phyloP scores from a whole-genome alignment of 2,797 vertebrate genomes.

The Argyrosomus regius region DNA sequence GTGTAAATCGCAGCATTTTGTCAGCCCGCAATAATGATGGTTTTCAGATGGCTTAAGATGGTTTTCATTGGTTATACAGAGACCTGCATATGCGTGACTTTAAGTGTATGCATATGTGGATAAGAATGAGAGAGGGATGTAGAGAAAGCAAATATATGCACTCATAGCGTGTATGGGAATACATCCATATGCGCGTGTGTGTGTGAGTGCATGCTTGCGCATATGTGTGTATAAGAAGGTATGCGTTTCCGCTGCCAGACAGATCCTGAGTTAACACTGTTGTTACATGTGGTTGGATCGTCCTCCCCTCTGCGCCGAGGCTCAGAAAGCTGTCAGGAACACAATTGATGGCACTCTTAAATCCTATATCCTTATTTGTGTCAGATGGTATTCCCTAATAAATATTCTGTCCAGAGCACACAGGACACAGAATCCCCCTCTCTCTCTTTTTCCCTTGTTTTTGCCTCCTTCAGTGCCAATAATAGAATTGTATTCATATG shows the following conservation, averaged over 20 bases:
- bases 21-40: conserved; percentile 61
- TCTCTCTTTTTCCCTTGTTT: conserved; percentile 54
- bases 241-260: conserved; percentile 81
- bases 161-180: conserved; percentile 55
- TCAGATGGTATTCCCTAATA: conserved; percentile 84
- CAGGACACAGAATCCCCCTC: conserved; percentile 72
- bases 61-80: conserved; percentile 44
- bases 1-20: conserved; percentile 66
- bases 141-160: conserved; percentile 71
- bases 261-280: conserved; percentile 85
- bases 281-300: conserved; percentile 84
- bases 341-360: conserved; percentile 85
- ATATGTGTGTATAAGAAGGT: conserved; percentile 75
- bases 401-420: conserved; percentile 80
- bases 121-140: conserved; percentile 58
- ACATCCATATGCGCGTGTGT: conserved; percentile 56
- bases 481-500: conserved; percentile 74
- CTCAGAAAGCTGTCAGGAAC: conserved; percentile 82
- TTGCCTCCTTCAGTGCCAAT: conserved; percentile 73
- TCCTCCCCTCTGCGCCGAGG: conserved; percentile 78
- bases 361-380: conserved; percentile 86
- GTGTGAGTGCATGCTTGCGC: conserved; percentile 55
- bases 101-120: conserved; percentile 71
- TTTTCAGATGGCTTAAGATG: conserved; percentile 69
- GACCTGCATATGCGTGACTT: conserved; percentile 58